A percentile compares a stretch with the other conserved stretches of the same genome.
phyloP scores from a whole-genome alignment of 2,888 invertebrate genomes.

The Pimpla rufipes region DNA sequence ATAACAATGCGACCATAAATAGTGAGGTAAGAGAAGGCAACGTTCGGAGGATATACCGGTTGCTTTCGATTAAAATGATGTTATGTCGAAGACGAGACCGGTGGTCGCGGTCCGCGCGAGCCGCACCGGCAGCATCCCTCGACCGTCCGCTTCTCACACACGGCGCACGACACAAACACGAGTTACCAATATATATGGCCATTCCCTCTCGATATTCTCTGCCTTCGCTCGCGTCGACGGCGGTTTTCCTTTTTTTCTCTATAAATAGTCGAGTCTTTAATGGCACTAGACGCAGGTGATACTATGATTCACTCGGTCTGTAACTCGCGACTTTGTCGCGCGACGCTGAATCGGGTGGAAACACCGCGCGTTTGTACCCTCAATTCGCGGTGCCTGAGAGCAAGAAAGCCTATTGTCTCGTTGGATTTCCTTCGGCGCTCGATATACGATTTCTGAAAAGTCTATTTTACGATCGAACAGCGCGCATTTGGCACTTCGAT shows the following conservation, averaged over 20 bases:
- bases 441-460: slow-evolving; percentile 31
- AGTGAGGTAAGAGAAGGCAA: slow-evolving; percentile 60
- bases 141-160: neutral
- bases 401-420: slow-evolving; percentile 48
- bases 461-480: slow-evolving; percentile 24
- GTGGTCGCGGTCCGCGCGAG: slow-evolving; percentile 36
- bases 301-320: slow-evolving; percentile 75
- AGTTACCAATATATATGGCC: slow-evolving; percentile 47
- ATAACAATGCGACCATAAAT: slow-evolving; percentile 67
- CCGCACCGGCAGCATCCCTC: slow-evolving; percentile 6
- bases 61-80: slow-evolving; percentile 67
- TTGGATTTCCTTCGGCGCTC: slow-evolving; percentile 8
- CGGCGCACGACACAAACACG: slow-evolving; percentile 2
- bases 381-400: neutral
- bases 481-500: neutral
- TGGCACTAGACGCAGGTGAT: slow-evolving; percentile 75
- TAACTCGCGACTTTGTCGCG: slow-evolving; percentile 57
- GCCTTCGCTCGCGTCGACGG: slow-evolving; percentile 12
- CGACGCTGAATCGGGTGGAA: slow-evolving; percentile 35
- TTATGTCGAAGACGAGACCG: slow-evolving; percentile 65
- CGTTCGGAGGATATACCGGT: slow-evolving; percentile 52
- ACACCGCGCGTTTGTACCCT: neutral
- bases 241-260: slow-evolving; percentile 70
- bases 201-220: slow-evolving; percentile 58
- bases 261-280: slow-evolving; percentile 77